Conservation (phyloP, 2,113 vertebrate genomes). For the Cryptotis parvus region DNA sequence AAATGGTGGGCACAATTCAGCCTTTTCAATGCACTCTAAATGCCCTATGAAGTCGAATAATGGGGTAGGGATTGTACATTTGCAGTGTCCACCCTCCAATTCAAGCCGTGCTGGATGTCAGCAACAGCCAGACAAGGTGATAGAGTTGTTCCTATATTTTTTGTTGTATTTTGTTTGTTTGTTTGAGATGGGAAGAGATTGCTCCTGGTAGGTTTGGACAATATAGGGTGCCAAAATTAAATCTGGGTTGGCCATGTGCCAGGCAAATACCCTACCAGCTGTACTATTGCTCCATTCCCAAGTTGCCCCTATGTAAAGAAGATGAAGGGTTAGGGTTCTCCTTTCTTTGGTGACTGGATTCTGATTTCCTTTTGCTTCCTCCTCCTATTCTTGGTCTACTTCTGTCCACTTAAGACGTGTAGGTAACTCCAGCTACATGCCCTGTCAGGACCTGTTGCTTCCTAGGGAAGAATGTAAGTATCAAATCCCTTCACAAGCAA, state of each 20-base stretch:
- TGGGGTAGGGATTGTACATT: accelerated
- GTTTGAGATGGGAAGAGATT: too few relatives aligned
- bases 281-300: too few relatives aligned
- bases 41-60: too few relatives aligned
- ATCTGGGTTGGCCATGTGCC: too few relatives aligned
- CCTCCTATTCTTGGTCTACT: neutral
- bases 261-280: too few relatives aligned
- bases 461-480: slow-evolving; percentile 14
- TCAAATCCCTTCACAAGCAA: neutral
- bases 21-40: too few relatives aligned
- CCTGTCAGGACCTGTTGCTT: slow-evolving; percentile 45
- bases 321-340: neutral
- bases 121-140: neutral
- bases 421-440: neutral
- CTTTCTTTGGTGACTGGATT: neutral
- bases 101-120: too few relatives aligned
- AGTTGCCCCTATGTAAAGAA: neutral
- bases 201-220: too few relatives aligned
- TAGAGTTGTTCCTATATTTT: neutral
- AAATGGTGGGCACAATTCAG: too few relatives aligned
- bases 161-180: too few relatives aligned
- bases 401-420: neutral
- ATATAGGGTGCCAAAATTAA: too few relatives aligned
- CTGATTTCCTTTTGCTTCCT: neutral
- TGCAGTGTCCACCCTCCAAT: neutral